Evolutionary conservation across 1,140 invertebrate genomes (phyloP).

Genomic region (Cotesia glomerata): DNA sequence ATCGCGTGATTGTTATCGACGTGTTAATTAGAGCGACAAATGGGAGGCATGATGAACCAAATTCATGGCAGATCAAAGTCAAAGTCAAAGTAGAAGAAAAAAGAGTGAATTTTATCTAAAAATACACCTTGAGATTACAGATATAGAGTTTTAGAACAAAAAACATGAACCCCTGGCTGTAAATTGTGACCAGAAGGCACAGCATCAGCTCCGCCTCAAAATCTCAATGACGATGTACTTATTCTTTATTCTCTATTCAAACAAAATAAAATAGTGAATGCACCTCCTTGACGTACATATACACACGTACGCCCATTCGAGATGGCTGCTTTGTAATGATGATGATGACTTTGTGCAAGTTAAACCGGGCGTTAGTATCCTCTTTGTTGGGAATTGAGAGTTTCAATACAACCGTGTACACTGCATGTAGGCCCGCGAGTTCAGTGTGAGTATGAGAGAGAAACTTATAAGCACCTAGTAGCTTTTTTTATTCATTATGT

Average conservation of each 20-base stretch:
- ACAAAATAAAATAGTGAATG: conserved; percentile 1
- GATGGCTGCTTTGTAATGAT: not conserved
- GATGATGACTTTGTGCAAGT: not conserved
- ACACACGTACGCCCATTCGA: too few species aligned
- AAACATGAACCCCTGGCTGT: not conserved
- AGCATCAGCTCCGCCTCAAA: not conserved
- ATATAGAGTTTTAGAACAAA: not conserved
- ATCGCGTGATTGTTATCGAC: not conserved
- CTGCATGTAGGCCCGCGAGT: too few species aligned
- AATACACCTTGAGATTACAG: too few species aligned
- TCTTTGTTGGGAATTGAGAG: not conserved
- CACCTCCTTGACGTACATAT: not conserved
- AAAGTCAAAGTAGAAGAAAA: too few species aligned
- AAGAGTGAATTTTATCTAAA: too few species aligned
- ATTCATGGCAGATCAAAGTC: not conserved
- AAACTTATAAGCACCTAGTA: not conserved
- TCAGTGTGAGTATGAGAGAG: not conserved
- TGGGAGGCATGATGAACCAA: not conserved
- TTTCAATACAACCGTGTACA: not conserved
- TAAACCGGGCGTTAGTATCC: conserved; percentile 12
- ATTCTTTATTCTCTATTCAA: not conserved
- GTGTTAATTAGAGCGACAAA: not conserved
- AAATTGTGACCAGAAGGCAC: conserved; percentile 1
- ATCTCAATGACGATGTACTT: not conserved
- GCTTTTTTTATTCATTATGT: not conserved